Percentiles rank a stretch among this genome's conserved stretches.
Evolutionary conservation across 2,113 vertebrate genomes (phyloP).

Genomic region (Ammodytes dubius): DNA sequence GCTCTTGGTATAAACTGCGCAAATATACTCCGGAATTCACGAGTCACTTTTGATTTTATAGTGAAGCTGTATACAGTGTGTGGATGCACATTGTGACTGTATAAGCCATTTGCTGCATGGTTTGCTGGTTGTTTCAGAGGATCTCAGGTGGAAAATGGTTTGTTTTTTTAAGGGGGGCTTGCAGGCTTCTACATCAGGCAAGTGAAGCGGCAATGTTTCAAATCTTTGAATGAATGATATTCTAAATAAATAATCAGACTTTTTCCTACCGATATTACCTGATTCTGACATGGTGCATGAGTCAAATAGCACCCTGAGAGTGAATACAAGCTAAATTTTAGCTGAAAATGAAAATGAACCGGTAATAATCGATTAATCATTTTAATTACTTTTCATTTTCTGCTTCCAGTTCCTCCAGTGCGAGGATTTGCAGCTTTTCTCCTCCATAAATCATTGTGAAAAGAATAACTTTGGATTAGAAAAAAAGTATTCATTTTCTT

Average conservation of each 20-base stretch:
- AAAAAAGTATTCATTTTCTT: not conserved
- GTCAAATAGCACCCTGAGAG: not conserved
- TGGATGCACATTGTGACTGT: conserved; percentile 29
- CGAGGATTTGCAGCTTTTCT: not conserved
- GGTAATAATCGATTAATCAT: not conserved
- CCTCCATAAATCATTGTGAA: not conserved
- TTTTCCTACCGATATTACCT: not conserved
- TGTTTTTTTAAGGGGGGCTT: not conserved
- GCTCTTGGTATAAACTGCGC: conserved; percentile 56
- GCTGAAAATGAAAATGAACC: not conserved
- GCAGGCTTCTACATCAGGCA: conserved; percentile 12
- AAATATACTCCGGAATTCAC: conserved; percentile 49
- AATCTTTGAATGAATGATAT: not conserved
- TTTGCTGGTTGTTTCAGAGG: conserved; percentile 43
- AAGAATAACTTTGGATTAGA: not conserved
- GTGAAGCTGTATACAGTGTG: conserved; percentile 29
- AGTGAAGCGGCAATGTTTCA: conserved; percentile 14
- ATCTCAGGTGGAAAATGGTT: conserved; percentile 19
- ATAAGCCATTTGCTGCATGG: conserved; percentile 40
- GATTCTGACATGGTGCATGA: not conserved
- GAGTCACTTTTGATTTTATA: conserved; percentile 60
- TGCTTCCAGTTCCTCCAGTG: not conserved
- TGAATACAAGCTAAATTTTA: not conserved
- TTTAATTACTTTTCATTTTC: not conserved
- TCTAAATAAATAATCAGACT: not conserved